Conservation (phyloP, 2,113 vertebrate species). For the Eurypyga helias region DNA sequence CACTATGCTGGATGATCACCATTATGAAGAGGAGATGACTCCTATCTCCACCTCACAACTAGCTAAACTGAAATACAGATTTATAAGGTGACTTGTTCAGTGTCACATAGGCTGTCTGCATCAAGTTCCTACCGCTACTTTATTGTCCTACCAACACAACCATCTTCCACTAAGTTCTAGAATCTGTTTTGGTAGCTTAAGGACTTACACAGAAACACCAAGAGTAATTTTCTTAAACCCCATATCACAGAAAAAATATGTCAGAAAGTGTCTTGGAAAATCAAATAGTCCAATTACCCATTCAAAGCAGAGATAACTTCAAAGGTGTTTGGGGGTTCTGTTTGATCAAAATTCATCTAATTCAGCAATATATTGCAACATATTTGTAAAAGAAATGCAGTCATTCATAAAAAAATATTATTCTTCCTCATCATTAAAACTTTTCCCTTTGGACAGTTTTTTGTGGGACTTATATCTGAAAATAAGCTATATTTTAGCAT, state of each 20-base stretch:
- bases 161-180: not conserved
- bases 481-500: not conserved
- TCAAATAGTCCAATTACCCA: not conserved
- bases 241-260: not conserved
- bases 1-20: accelerated
- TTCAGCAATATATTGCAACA: not conserved
- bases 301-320: not conserved
- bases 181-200: not conserved
- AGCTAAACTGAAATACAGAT: not conserved
- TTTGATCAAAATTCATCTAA: not conserved
- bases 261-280: not conserved
- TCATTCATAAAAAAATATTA: not conserved
- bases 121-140: not conserved
- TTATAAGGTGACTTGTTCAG: not conserved
- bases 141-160: not conserved
- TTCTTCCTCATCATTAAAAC: not conserved
- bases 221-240: not conserved
- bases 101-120: not conserved
- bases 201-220: not conserved
- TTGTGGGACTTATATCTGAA: not conserved
- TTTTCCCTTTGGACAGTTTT: not conserved
- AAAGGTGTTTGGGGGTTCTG: not conserved
- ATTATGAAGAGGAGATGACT: not conserved
- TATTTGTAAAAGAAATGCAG: not conserved
- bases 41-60: not conserved